Conservation (phyloP, 2,888 invertebrate genomes). For the Caenorhabditis panamensis region DNA sequence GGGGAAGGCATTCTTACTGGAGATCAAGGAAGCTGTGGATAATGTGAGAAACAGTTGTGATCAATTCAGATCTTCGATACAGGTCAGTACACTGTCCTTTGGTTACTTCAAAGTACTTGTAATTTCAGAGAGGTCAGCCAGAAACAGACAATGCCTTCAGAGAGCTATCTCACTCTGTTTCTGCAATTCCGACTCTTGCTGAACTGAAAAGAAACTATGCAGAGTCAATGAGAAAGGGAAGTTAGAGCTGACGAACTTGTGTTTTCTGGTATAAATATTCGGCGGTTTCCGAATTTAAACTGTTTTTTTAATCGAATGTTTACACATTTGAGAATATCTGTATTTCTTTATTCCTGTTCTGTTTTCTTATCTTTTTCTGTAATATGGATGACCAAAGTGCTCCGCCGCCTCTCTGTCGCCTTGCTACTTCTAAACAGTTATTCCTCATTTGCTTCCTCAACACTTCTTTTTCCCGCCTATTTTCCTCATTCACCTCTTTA, state of each 20-base stretch:
- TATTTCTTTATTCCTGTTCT: background rate
- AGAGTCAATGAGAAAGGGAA: constrained; percentile 10
- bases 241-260: background rate
- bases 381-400: too few relatives aligned
- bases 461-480: background rate
- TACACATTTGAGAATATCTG: too few relatives aligned
- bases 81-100: constrained; percentile 1
- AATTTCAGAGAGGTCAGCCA: constrained; percentile 7
- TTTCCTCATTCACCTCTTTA: too few relatives aligned
- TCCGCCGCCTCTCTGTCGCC: too few relatives aligned
- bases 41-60: constrained; percentile 23
- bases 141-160: too few relatives aligned
- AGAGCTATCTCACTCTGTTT: background rate
- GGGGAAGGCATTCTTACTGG: constrained; percentile 16
- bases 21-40: constrained; percentile 9
- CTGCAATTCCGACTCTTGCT: constrained; percentile 22
- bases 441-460: too few relatives aligned
- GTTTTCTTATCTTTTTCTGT: background rate
- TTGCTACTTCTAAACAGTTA: too few relatives aligned
- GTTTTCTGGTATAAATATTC: background rate
- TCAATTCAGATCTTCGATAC: background rate
- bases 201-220: constrained; percentile 11
- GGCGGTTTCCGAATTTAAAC: background rate
- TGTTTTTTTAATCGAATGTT: background rate
- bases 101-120: background rate